Base-by-base conservation (phyloP, 2,113 vertebrate species). In the Leptobrachium leishanense region DNA sequence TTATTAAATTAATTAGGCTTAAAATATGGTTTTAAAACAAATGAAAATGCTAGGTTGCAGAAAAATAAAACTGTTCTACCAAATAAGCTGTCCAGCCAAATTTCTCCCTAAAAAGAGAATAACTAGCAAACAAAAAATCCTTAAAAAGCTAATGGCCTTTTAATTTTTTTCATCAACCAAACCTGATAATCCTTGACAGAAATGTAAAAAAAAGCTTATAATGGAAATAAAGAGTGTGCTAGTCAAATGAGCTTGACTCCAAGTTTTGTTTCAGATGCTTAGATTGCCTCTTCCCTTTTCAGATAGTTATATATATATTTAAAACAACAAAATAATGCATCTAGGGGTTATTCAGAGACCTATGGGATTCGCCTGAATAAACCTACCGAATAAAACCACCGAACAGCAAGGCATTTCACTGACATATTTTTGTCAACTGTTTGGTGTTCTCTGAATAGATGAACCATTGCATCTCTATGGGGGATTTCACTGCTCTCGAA, bases 111-210 rank as follows among this genome's bases (percentile, higher is more conserved):
- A 74, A 79, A 77, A 81, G 75, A 13, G 70, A 81, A 87, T 77
- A 74, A 59, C 20, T 71, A 39, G 57, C 9, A 10, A 39, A 53
- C 71, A 78, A n/a, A 76, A 82, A 82, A 83, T 82, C 79, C 83
- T 76, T 80, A 76, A 59, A 72, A 81, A 86, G 82, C 82, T 84
- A 85, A 75, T 85, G 75, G 82, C 72, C 68, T 79, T 84, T 87
- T 88, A 85, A 86, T 84, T 85, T 84, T 87, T 84, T 88, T 87
- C 82, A 81, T 78, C 83, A 85, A 87, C 85, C 85, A 87, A 87
- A 87, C 88, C 87, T 88, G 87, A 87, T 83, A 85, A 87, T 84
- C 20, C 85, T 86, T 82, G 85, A 86, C 86, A 87, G 88, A 85
- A 85, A 81, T 82, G 20, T 83, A 82, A 79, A 65, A 88, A 86